Base-by-base conservation (phyloP, 2,113 vertebrate genomes). In the Sterna hirundo region DNA sequence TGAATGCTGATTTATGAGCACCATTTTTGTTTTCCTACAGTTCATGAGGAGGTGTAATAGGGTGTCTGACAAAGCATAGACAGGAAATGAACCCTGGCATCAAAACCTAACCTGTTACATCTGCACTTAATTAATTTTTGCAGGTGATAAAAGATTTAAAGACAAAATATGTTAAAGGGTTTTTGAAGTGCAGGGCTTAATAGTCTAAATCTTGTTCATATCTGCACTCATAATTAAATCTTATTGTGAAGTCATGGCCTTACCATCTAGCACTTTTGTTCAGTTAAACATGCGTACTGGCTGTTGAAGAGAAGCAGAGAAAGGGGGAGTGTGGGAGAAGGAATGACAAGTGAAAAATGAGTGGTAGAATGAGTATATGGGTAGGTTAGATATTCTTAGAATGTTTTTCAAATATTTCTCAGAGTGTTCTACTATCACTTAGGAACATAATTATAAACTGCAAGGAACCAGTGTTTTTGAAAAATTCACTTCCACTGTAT, bases 41-140 rank as follows among this genome's bases (percentile, higher is more conserved):
- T 98, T 99, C 98, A 98, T 95, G 97, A 98, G 98, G 98, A 99
- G 99, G 99, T 99, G 99, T 99, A 99, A 99, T 99, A 99, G 99
- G 98, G 99, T 99, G 99, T 99, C 98, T 99, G 98, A 99, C 98
- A 99, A 98, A 99, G 99, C 98, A 99, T 98, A 99, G 99, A 99
- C 99, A 99, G 99, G 99, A 99, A 99, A 99, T 99, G 99, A 99
- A 99, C 98, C 98, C 98, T 99, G 99, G 98, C 99, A 99, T 99
- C 99, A 98, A 97, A 98, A 98, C 98, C 97, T 98, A 99, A 99
- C 99, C 98, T 98, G 98, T 98, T 98, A 98, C 99, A 99, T 99
- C 99, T 99, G 99, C 98, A 99, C 97, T 98, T 99, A 99, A 99
- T 99, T 99, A 99, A 99, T 99, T 99, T 99, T 97, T 98, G 99